Percentiles rank a stretch among this genome's conserved stretches.
These are phyloP conservation scores for Psylliodes chrysocephalus DNA, from an alignment of 2,888 invertebrate genomes.

Conservation along the genomic window DNA sequence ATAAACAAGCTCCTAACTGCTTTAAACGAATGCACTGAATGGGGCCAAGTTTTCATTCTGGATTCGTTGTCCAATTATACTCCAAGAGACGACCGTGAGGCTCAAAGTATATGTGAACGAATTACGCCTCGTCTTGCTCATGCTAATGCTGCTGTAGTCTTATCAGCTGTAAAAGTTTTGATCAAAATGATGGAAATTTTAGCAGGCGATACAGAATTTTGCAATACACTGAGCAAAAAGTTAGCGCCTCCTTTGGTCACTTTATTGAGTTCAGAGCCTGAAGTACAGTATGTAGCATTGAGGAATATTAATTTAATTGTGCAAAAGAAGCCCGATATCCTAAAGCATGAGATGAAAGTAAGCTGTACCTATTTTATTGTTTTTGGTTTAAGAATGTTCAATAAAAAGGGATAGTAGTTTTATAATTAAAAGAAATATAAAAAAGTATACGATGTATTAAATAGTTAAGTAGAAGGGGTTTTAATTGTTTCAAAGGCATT, in stretches of 20 bases:
- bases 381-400: not conserved
- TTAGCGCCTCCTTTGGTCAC: conserved; percentile 99
- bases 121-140: conserved; percentile 97
- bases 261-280: conserved; percentile 95
- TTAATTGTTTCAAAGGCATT: too few relatives aligned
- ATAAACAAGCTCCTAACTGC: conserved; percentile 98
- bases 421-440: too few relatives aligned
- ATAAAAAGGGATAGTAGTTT: too few relatives aligned
- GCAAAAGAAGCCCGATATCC: conserved; percentile 97
- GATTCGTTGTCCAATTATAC: conserved; percentile 97
- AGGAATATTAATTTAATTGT: conserved; percentile 99
- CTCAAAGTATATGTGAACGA: conserved; percentile 97
- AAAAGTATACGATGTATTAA: too few relatives aligned
- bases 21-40: conserved; percentile 98
- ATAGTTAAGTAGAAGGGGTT: too few relatives aligned
- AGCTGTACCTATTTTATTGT: not conserved
- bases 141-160: conserved; percentile 98
- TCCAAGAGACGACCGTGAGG: conserved; percentile 96
- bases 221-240: conserved; percentile 93
- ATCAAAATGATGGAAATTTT: conserved; percentile 99
- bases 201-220: conserved; percentile 88
- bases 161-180: conserved; percentile 96
- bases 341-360: conserved; percentile 99
- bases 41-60: conserved; percentile 98
- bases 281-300: conserved; percentile 98